Base-by-base conservation (phyloP, 2,888 invertebrate species). In the Callosobruchus maculatus region DNA sequence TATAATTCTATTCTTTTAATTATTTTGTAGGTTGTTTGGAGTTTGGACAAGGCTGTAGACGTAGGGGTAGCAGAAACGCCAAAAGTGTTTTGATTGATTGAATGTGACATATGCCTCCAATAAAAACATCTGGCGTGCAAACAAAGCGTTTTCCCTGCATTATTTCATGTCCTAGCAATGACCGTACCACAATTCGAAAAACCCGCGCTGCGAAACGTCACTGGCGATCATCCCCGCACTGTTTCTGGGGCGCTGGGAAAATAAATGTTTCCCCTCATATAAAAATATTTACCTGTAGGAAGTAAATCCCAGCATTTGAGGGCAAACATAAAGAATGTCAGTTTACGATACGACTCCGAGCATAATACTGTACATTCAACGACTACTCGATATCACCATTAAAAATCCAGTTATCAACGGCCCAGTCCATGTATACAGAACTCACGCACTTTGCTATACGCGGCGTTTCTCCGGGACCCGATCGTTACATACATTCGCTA, bases 261-360 rank as follows among this genome's bases (percentile, higher is more conserved):
- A 5, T 49, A 49, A 49, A 49, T 49, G 4, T 18, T 49, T 49
- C 49, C 4, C 49, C 9, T 49, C 49, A 49, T 49, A 49, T 7
- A 68, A 1, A 9, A 22, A 22, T 21, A 68, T 67, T 87, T 89
- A 89, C 89, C 90, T 90, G 89, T 90, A 92, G 87, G 89, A 88
- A 90, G 92, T 91, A 90, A 91, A 91, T 89, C 91, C 91, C 91
- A 91, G 89, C 90, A 90, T 91, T 90, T 89, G 90, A 89, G 88
- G 88, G 89, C 88, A 87, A 86, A 88, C 89, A 89, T 89, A 88
- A 88, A 86, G 84, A 79, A 81, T 80, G 81, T 81, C 80, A 80
- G 78, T 82, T 78, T 79, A 49, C 49, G 49, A 49, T 1, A 78
- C 77, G 13, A 49, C 49, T 49, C 49, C 49, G 74, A 80, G 77